Evolutionary conservation across 1,140 invertebrate species (phyloP).

Genomic region (Watersipora subatra): DNA sequence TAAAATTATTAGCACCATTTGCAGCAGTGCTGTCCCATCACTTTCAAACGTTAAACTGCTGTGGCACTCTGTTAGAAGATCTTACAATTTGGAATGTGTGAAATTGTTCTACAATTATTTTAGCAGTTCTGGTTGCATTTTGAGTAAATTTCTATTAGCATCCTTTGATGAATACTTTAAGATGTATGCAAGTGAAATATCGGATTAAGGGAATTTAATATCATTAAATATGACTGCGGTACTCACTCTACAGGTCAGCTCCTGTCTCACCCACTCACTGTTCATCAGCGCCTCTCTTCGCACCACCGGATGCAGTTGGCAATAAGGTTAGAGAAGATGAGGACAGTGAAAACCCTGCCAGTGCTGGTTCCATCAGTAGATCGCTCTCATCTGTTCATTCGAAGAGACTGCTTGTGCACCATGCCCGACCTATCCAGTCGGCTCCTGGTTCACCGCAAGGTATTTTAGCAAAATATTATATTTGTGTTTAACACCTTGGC

Average conservation of each 20-base stretch:
- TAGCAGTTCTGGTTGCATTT: too few species aligned
- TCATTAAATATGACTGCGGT: too few species aligned
- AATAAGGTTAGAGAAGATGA: background rate
- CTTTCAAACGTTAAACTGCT: too few species aligned
- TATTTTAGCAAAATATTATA: slow-evolving; percentile 7
- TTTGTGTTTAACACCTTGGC: background rate
- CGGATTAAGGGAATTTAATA: too few species aligned
- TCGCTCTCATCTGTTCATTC: background rate
- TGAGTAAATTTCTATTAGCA: too few species aligned
- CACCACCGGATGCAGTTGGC: background rate
- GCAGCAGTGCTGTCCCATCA: too few species aligned
- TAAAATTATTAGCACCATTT: too few species aligned
- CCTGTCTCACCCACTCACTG: slow-evolving; percentile 79
- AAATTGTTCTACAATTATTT: too few species aligned
- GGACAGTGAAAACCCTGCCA: background rate
- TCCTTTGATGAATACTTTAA: too few species aligned
- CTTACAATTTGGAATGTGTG: too few species aligned
- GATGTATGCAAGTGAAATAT: too few species aligned
- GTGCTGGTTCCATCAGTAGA: background rate
- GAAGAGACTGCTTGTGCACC: slow-evolving; percentile 7
- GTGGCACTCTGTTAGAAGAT: too few species aligned
- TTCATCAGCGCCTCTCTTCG: background rate
- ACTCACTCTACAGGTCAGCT: slow-evolving; percentile 61
- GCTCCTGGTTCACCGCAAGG: slow-evolving; percentile 53
- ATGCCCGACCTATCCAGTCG: slow-evolving; percentile 48